A percentile compares a stretch with the other conserved stretches of the same genome.
phyloP scores from a whole-genome alignment of 2,888 invertebrate genomes.

The Plagodis dolabraria region DNA sequence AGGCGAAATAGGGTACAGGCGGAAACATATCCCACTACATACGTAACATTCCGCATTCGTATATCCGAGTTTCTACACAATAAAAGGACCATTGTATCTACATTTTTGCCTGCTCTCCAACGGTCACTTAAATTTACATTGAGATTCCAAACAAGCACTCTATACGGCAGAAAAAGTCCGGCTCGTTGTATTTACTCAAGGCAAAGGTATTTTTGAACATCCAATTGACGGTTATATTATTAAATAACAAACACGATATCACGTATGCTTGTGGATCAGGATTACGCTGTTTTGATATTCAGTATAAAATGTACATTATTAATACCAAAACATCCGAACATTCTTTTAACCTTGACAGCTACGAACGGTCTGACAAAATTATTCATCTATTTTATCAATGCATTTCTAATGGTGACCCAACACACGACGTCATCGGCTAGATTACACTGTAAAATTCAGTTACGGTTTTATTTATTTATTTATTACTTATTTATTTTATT shows the following conservation, averaged over 20 bases:
- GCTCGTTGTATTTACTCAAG: slow-evolving; percentile 41
- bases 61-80: slow-evolving; percentile 23
- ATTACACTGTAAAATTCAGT: too few species aligned
- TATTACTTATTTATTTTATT: too few species aligned
- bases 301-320: too few species aligned
- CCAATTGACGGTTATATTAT: too few species aligned
- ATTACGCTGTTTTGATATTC: too few species aligned
- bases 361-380: too few species aligned
- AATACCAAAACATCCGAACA: slow-evolving; percentile 4
- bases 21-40: slow-evolving; percentile 11
- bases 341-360: slow-evolving; percentile 2
- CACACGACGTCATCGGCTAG: too few species aligned
- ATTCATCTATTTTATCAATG: too few species aligned
- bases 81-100: slow-evolving; percentile 25
- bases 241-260: too few species aligned
- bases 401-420: too few species aligned
- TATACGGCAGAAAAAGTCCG: slow-evolving; percentile 36
- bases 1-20: not conserved
- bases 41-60: slow-evolving; percentile 16
- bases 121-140: slow-evolving; percentile 35
- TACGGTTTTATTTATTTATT: too few species aligned
- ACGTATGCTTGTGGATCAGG: too few species aligned
- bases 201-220: slow-evolving; percentile 44
- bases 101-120: slow-evolving; percentile 23
- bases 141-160: slow-evolving; percentile 32